These are phyloP conservation scores for Esperia sulphurella DNA, from an alignment of 2,888 invertebrate species.

Conservation along the genomic window DNA sequence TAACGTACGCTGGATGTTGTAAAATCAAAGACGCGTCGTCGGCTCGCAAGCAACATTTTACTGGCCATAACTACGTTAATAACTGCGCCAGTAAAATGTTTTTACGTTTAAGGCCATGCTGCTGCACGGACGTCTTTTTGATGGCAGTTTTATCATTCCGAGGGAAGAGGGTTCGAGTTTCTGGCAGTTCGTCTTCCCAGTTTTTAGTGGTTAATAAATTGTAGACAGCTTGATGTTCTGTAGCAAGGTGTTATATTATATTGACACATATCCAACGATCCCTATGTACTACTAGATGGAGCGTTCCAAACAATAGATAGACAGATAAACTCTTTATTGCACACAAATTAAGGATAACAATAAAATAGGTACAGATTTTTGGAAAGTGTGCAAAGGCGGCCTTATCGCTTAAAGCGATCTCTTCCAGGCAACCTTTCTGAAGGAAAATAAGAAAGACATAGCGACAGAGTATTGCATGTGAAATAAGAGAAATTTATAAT, in stretches of 20 bases:
- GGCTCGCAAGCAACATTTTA: slow-evolving; percentile 38
- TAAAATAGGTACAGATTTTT: too few species aligned
- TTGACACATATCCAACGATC: too few species aligned
- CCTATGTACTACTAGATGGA: too few species aligned
- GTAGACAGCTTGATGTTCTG: neutral
- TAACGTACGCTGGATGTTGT: slow-evolving; percentile 20
- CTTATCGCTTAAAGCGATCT: too few species aligned
- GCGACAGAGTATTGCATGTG: too few species aligned
- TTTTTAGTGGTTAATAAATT: neutral
- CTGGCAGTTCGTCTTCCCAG: neutral
- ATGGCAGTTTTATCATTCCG: slow-evolving; percentile 6
- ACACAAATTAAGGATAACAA: too few species aligned
- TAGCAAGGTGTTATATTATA: neutral
- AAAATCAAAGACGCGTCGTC: slow-evolving; percentile 36
- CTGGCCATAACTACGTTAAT: slow-evolving; percentile 46
- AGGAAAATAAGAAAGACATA: too few species aligned
- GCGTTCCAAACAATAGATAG: too few species aligned
- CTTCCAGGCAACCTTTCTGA: too few species aligned
- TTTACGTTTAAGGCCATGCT: slow-evolving; percentile 19
- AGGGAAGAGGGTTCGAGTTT: neutral
- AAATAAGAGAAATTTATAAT: too few species aligned
- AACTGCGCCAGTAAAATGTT: slow-evolving; percentile 43
- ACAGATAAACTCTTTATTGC: too few species aligned
- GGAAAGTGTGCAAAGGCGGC: too few species aligned
- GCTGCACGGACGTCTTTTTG: slow-evolving; percentile 3